Evolutionary conservation across 2,888 invertebrate species (phyloP).

Genomic region (Tipula helvola): DNA sequence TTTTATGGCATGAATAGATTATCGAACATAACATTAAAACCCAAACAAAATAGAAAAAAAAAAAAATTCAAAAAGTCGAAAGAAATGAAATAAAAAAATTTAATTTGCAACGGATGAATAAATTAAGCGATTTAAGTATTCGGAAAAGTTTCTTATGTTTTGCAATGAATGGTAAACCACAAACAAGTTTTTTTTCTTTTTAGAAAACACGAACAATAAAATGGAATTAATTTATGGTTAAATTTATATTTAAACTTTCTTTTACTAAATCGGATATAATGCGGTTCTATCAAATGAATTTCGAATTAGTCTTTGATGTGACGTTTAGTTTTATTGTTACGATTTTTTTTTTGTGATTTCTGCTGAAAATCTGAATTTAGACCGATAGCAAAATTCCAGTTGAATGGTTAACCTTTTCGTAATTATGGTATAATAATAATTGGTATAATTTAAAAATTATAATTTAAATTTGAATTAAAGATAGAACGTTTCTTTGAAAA

Average conservation of each 20-base stretch:
- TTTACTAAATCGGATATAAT: not conserved
- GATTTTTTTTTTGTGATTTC: no score
- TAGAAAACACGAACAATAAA: not conserved
- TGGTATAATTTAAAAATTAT: no score
- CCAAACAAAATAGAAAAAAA: not conserved
- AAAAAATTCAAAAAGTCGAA: not conserved
- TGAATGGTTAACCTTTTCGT: no score
- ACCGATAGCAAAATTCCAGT: no score
- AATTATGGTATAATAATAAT: no score
- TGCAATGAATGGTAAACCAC: not conserved
- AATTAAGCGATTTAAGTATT: not conserved
- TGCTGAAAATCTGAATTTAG: no score
- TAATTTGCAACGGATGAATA: not conserved
- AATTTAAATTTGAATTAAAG: no score
- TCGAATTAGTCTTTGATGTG: not conserved
- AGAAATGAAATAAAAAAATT: not conserved
- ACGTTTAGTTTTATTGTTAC: not conserved
- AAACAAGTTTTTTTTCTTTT: not conserved
- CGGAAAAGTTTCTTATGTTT: not conserved
- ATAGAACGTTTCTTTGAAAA: no score
- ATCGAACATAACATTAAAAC: not conserved
- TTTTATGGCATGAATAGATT: not conserved
- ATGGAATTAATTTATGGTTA: not conserved
- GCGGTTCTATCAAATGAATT: not conserved
- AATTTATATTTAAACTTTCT: not conserved